Evolutionary conservation across 2,113 vertebrate species (phyloP).

Genomic region (Natator depressus): DNA sequence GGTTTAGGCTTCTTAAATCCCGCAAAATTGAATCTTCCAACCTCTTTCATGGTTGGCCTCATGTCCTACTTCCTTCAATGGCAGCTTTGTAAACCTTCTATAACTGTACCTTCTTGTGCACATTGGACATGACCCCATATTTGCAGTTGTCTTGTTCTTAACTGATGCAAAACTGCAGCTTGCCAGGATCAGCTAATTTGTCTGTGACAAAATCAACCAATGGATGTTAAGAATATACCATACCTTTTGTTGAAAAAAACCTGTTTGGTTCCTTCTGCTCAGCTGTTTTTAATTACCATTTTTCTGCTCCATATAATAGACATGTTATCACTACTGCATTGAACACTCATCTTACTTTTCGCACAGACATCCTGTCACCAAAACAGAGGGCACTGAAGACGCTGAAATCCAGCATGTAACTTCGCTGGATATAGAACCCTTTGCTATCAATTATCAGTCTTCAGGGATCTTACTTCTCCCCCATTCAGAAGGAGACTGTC

Average conservation of each 20-base stretch:
- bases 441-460: background rate
- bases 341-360: background rate
- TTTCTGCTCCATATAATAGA: background rate
- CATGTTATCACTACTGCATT: background rate
- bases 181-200: no score
- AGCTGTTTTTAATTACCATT: background rate
- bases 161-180: background rate
- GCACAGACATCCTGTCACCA: background rate
- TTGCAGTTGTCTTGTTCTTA: background rate
- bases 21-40: background rate
- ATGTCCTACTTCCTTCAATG: background rate
- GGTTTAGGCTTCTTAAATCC: background rate
- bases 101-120: background rate
- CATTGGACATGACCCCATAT: background rate
- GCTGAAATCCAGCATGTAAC: background rate
- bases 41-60: background rate
- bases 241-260: no score
- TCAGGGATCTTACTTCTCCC: background rate
- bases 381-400: background rate
- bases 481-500: background rate
- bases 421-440: background rate
- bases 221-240: no score
- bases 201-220: no score
- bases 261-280: no score
- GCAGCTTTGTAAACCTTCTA: background rate